phyloP scores from a whole-genome alignment of 2,113 vertebrate genomes.

The Isurus oxyrinchus region DNA sequence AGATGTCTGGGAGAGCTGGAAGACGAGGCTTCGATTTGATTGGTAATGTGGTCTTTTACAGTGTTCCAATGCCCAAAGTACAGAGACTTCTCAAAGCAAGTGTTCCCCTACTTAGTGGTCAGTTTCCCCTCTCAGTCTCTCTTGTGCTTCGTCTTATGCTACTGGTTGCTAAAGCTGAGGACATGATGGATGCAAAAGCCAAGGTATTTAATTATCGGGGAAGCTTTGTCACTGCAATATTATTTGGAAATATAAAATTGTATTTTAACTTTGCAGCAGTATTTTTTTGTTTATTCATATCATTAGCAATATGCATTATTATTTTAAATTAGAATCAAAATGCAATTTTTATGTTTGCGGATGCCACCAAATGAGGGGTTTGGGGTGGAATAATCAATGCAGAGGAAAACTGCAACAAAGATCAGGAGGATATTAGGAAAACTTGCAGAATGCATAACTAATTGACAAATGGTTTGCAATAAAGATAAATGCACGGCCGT shows the following conservation, averaged over 20 bases:
- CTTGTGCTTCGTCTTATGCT: constrained; percentile 57
- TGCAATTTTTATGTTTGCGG: too few relatives aligned
- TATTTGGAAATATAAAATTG: neutral
- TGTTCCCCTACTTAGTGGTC: constrained; percentile 56
- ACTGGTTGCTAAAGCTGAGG: constrained; percentile 52
- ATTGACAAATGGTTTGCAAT: too few relatives aligned
- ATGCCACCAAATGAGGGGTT: too few relatives aligned
- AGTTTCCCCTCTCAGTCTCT: constrained; percentile 53
- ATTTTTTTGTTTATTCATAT: neutral
- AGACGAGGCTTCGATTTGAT: constrained; percentile 57
- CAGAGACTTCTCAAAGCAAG: constrained; percentile 60
- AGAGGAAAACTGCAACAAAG: too few relatives aligned
- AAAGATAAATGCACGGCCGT: too few relatives aligned
- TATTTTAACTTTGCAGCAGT: neutral
- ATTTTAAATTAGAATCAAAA: neutral
- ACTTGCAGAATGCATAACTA: too few relatives aligned
- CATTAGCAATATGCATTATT: neutral
- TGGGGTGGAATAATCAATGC: too few relatives aligned
- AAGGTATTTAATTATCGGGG: constrained; percentile 48
- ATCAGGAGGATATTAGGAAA: too few relatives aligned
- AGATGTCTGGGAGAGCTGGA: constrained; percentile 66
- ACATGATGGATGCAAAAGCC: constrained; percentile 52
- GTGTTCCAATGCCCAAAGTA: constrained; percentile 56
- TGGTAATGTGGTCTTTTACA: constrained; percentile 60
- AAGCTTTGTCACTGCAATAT: neutral